Percentiles rank a stretch among this genome's conserved stretches.
These are phyloP conservation scores for Picathartes gymnocephalus DNA, from an alignment of 2,113 vertebrate genomes.

Conservation along the genomic window DNA sequence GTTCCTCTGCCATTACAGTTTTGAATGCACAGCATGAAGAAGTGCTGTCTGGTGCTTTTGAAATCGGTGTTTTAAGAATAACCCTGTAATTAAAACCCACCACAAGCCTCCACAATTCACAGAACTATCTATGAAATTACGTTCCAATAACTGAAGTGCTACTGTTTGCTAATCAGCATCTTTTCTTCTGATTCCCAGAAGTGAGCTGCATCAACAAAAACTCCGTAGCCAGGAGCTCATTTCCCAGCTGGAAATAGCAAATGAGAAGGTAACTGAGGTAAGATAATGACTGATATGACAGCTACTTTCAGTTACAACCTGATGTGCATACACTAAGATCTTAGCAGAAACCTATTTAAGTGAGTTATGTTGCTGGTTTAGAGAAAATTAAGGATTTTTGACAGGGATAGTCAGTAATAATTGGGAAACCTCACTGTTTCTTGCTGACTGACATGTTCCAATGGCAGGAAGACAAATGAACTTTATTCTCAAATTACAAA, in stretches of 20 bases:
- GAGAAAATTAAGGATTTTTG: not conserved
- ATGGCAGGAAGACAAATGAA: not conserved
- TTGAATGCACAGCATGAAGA: not conserved
- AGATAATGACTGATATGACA: slow-evolving; percentile 22
- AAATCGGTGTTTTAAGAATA: not conserved
- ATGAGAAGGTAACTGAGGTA: slow-evolving; percentile 83
- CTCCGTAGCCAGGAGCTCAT: slow-evolving; percentile 80
- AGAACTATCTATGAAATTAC: not conserved
- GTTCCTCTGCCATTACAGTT: not conserved
- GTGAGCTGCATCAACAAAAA: slow-evolving; percentile 86
- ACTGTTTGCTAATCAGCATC: slow-evolving; percentile 1
- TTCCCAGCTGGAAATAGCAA: slow-evolving; percentile 81
- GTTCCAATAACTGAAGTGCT: not conserved
- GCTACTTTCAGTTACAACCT: not conserved
- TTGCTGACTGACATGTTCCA: not conserved
- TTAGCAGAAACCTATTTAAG: not conserved
- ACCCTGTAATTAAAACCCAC: not conserved
- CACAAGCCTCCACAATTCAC: not conserved
- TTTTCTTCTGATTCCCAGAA: slow-evolving; percentile 71
- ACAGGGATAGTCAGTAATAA: not conserved
- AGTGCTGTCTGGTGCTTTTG: not conserved
- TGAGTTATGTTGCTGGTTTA: not conserved
- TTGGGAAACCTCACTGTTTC: not conserved
- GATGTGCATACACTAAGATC: not conserved
- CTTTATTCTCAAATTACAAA: not conserved